Base-by-base conservation (phyloP, 2,113 vertebrate genomes). In the Ancistrus triradiatus region DNA sequence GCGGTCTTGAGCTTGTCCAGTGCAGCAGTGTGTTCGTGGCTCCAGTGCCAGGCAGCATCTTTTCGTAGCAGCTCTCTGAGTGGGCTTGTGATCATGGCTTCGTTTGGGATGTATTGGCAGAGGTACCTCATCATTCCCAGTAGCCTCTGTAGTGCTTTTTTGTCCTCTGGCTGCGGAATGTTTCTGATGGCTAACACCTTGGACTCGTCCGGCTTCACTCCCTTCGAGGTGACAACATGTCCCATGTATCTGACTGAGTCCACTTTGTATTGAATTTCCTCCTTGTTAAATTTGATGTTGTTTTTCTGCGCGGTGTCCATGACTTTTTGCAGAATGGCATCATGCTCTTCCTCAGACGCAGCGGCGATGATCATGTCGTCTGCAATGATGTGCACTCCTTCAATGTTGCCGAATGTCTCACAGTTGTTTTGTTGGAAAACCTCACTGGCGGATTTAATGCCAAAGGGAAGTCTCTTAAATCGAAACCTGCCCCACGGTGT, bases 401-500 rank as follows among this genome's bases (percentile, higher is more conserved):
- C 67, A 64, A 76, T 76, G 68, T 74, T 57, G 7, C 72, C 68
- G 61, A 78, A 80, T 63, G 77, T 67, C 27, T 80, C 51, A 11
- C 18, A 25, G 31, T 76, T 81, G 68, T 77, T 74, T 59, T 77
- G 63, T 66, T 79, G 68, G 66, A 85, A 77, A 40, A 80, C 66
- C 70, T 75, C 73, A 66, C 44, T 61, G 31, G 70, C 71, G 65
- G 70, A 66, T 66, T 74, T 82, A 42, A 79, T 78, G 66, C 74
- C 67, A 69, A 73, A 76, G 72, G 66, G 66, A 66, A 80, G 74
- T 44, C 68, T 0, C 0, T 72, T 77, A 78, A 50, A 84, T 72
- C 43, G 72, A 67, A 75, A 77, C 68, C 73, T 72, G 69, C 75
- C 72, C 76, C 75, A 80, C 22, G 75, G 73, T 24, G 59, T 81